Base-by-base conservation (phyloP, 2,888 invertebrate species). In the Celastrina argiolus region DNA sequence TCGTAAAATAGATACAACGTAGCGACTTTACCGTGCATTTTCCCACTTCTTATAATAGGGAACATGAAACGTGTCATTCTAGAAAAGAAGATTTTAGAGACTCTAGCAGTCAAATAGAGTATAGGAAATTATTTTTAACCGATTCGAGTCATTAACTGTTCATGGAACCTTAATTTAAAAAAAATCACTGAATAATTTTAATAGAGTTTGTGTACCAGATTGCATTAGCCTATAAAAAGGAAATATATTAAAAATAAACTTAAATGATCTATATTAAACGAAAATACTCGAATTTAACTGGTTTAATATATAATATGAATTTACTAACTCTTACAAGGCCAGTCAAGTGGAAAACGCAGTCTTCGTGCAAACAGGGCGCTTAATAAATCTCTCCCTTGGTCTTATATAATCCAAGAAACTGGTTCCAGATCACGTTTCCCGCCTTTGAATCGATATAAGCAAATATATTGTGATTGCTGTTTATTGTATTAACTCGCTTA, bases 341-440 rank as follows among this genome's bases (percentile, higher is more conserved):
- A 58, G 7, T 61, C 34, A 61, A 61, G 36, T 61, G 10, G 36
- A 39, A 61, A 34, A 36, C 61, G 18, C 14, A 61, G 34, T 18
- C 18, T 22, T 22, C n/a, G 16, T 59, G 39, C 36, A 61, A 36
- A 34, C 36, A 14, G 10, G 39, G 22, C 5, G 61, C 61, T 36
- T 36, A 39, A 61, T 36, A 61, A 61, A 61, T 61, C 61, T 61
- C 18, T 61, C 61, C 39, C 61, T 61, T 36, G 61, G 56, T 63
- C 56, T 66, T 66, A 68, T 61, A 66, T 71, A 69, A 71, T 69
- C 70, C 68, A 16, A 34, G 63, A 64, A 67, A 69, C 66, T 56
- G 64, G 67, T 68, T 67, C 41, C 41, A 64, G 65, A 68, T 69
- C 70, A 71, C 70, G 70, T 69, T 34, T 51, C 56, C n/a, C n/a